Evolutionary conservation across 2,797 vertebrate genomes (phyloP).

Genomic region (Malacoraja senta): DNA sequence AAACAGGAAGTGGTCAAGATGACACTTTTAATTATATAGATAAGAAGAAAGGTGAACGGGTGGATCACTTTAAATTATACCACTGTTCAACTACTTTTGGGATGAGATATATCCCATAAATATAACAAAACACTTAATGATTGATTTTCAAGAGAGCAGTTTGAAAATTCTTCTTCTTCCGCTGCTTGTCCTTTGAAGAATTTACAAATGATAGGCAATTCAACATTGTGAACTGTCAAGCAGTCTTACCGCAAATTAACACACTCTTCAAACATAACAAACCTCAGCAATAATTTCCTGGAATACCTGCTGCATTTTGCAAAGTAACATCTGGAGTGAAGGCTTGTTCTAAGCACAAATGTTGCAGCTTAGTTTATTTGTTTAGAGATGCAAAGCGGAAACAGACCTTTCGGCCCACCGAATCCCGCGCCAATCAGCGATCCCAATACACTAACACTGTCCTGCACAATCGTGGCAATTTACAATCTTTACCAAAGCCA

Average conservation of each 20-base stretch:
- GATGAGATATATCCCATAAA: background rate
- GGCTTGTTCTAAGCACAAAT: conserved; percentile 42
- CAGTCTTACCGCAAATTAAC: conserved; percentile 54
- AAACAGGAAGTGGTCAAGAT: too few relatives aligned
- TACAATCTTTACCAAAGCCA: too few relatives aligned
- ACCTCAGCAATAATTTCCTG: conserved; percentile 54
- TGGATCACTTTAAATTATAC: background rate
- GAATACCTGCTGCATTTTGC: conserved; percentile 49
- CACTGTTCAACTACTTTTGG: background rate
- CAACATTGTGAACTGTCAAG: conserved; percentile 58
- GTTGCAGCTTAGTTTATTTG: too few relatives aligned
- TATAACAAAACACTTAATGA: background rate
- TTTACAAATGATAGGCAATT: conserved; percentile 56
- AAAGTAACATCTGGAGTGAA: conserved; percentile 46
- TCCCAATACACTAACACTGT: too few relatives aligned
- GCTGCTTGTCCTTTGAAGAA: conserved; percentile 45
- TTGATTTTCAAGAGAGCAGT: background rate
- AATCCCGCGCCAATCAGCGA: too few relatives aligned
- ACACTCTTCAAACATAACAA: conserved; percentile 53
- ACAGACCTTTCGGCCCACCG: too few relatives aligned
- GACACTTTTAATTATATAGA: too few relatives aligned
- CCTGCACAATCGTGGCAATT: too few relatives aligned
- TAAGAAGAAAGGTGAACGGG: too few relatives aligned
- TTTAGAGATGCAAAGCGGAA: too few relatives aligned
- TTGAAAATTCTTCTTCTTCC: conserved; percentile 46